Evolutionary conservation across 2,888 invertebrate species (phyloP), one percentile per base, ranked within the genome.

Genomic region (Micoletzkya japonica): DNA sequence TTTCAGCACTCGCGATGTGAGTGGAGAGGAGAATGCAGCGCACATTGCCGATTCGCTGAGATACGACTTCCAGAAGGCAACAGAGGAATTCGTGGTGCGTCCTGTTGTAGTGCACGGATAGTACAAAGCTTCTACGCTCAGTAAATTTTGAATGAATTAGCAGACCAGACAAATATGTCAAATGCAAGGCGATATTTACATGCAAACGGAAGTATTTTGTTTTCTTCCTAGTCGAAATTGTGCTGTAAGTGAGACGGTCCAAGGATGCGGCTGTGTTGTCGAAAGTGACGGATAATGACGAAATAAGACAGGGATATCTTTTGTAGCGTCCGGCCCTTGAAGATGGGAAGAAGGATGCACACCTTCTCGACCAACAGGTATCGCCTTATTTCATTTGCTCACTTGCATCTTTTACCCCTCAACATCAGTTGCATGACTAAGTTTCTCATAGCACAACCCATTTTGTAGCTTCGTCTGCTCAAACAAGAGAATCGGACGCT

Each of bases 351-450:
- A 49, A 63, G 63, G 50, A 63, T 28, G 63, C 26, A 28, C 63
- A 63, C 17, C 7, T 63, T 6, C 50, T 63, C n/a, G 63, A 63
- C 24, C 63, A 63, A 20, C 63, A 63, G 63, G 63, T 63, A 10
- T 39, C 17, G 7, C 7, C 10, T 39, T 17, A 39, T 39, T 39
- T n/a, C n/a, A n/a, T n/a, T n/a, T n/a, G n/a, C n/a, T n/a, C n/a
- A n/a, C n/a, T n/a, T n/a, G 10, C 20, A 4, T 10, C 30, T 57
- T 34, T 14, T 30, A 34, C 20, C 17, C 10, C 32, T 57, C 2
- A n/a, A n/a, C n/a, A n/a, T 17, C n/a, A 17, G 7, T 17, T 52
- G 20, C 10, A 52, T 52, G 24, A 1, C 10, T n/a, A 1, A n/a
- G 28, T 17, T 6, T 56, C 20, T 17, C 7, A 2, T n/a, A n/a